A percentile compares a stretch with the other conserved stretches of the same genome.
phyloP scores from a whole-genome alignment of 2,113 vertebrate species.

The Mesembrinibis cayennensis region DNA sequence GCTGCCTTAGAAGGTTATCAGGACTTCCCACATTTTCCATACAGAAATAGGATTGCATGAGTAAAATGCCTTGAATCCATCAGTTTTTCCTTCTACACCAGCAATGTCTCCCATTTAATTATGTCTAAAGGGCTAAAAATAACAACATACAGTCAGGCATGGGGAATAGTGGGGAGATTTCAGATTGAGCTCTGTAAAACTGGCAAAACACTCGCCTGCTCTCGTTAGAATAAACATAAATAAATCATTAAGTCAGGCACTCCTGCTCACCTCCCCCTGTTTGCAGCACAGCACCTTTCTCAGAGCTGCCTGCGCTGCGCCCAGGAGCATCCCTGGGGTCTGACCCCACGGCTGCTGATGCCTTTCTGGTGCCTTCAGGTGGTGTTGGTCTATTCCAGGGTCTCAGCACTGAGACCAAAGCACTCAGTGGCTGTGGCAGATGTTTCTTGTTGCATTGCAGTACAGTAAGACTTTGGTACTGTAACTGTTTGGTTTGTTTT shows the following conservation, averaged over 20 bases:
- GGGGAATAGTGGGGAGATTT: not conserved
- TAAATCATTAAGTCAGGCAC: not conserved
- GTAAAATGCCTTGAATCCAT: not conserved
- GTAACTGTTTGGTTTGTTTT: not conserved
- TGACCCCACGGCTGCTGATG: rapidly evolving
- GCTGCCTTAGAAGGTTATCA: not conserved
- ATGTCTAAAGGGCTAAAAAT: not conserved
- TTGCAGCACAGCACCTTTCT: not conserved
- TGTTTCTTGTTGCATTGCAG: not conserved
- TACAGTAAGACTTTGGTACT: too few relatives aligned
- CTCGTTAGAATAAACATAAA: not conserved
- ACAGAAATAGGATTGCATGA: not conserved
- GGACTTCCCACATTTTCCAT: not conserved
- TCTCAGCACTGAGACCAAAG: not conserved
- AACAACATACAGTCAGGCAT: rapidly evolving
- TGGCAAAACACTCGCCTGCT: not conserved
- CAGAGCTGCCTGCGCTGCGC: rapidly evolving
- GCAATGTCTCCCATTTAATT: not conserved
- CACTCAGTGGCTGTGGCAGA: not conserved
- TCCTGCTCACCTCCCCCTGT: not conserved
- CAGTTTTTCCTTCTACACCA: not conserved
- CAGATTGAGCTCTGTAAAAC: not conserved
- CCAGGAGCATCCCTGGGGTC: rapidly evolving
- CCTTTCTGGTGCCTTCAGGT: rapidly evolving
- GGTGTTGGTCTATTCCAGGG: too few relatives aligned